phyloP scores from a whole-genome alignment of 2,113 vertebrate genomes.

The Tachycineta bicolor region DNA sequence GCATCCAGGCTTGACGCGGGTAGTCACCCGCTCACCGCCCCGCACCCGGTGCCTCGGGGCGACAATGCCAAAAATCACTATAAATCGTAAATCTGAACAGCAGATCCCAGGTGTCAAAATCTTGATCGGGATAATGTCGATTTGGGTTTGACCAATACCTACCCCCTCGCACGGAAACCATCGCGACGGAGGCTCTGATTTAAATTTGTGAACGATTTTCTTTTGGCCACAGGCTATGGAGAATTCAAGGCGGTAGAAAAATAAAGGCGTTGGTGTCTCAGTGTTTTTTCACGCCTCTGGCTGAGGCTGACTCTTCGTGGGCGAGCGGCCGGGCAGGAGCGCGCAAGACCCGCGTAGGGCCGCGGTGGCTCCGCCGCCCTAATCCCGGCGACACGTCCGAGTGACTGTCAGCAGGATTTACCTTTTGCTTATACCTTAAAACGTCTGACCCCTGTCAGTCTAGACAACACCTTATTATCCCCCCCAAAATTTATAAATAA shows the following conservation, averaged over 20 bases:
- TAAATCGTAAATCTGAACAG: background rate
- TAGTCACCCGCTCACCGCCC: too few species aligned
- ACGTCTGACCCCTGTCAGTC: fast-evolving
- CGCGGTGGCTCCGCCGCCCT: background rate
- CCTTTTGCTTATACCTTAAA: background rate
- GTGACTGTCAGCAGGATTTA: background rate
- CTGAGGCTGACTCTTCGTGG: background rate
- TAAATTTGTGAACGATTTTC: background rate
- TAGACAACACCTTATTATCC: background rate
- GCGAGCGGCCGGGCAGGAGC: background rate
- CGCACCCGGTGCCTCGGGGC: background rate
- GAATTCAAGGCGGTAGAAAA: background rate
- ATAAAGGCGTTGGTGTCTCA: background rate
- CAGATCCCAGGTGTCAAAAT: background rate
- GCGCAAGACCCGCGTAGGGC: background rate
- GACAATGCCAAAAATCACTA: background rate
- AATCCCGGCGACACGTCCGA: fast-evolving
- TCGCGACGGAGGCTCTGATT: background rate
- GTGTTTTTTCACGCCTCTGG: background rate
- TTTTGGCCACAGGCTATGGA: background rate
- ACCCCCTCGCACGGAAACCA: background rate
- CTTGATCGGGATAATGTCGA: background rate
- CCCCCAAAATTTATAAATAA: background rate
- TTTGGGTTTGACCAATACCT: background rate
- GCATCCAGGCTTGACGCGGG: fast-evolving